Base-by-base conservation (phyloP, 2,797 vertebrate species). In the Graptemys geographica region DNA sequence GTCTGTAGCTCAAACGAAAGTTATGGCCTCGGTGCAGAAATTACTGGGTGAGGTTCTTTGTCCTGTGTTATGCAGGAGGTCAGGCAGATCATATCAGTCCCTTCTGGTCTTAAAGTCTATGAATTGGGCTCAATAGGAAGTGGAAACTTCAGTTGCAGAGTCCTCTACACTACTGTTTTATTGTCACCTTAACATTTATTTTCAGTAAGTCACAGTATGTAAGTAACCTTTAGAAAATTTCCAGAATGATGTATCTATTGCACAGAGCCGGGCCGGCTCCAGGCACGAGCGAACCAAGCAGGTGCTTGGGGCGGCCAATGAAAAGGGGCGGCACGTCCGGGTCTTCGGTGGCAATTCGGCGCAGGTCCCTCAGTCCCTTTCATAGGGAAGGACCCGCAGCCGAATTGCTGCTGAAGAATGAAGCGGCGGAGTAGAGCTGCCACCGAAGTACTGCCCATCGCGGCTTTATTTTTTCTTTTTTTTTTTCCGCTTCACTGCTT, bases 91-190 rank as follows among this genome's bases (percentile, higher is more conserved):
- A 10, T 31, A 72, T 0, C 47, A 6, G 55, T 65, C 81, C 85
- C 23, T 5, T 0, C 1, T 3, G 27, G 15, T 19, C 6, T 5
- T 69, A 87, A 79, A 76, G 19, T 27, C 55, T 80, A 12, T 23
- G 80, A 11, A 57, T 33, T 79, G 0, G 0, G 2, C 56, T 85
- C 0, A 0, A 0, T 41, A 44, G 41, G 18, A 51, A 19, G 1
- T 25, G 18, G 72, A 85, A 90, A 84, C 8, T 90, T 84, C 15
- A n/a, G 31, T 1, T 76, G 79, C 90, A 83, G 91, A 92, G 87
- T 8, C 51, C 83, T 57, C 62, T 65, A 82, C 79, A 0, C 2
- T 9, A 3, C 81, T 79, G 23, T 76, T 84, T 69, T 83, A 53
- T 57, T 83, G 86, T 95, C 89, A 19, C 72, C 44, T 81, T 82